Conservation (phyloP, 2,888 invertebrate genomes). For the Palloptera scutellata region DNA sequence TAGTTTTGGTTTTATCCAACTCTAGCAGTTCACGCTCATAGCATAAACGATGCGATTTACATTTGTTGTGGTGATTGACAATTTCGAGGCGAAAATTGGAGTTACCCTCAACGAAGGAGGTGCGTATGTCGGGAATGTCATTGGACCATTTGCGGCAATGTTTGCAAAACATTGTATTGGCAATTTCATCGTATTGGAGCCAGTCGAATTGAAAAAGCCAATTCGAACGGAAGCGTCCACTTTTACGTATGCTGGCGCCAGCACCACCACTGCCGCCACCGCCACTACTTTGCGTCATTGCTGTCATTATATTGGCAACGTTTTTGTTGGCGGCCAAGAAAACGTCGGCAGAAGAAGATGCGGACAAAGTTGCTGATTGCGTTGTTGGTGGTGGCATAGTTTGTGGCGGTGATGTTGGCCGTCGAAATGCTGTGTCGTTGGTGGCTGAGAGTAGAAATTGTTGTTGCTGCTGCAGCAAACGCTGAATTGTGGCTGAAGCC, state of each 20-base stretch:
- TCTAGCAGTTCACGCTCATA: conserved; percentile 65
- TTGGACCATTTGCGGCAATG: conserved; percentile 79
- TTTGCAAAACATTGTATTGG: conserved; percentile 77
- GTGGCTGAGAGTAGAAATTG: conserved; percentile 33
- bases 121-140: conserved; percentile 74
- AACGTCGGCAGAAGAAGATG: no score
- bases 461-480: conserved; percentile 51
- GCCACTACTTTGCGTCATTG: not conserved
- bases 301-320: conserved; percentile 26
- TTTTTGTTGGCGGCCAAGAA: conserved; percentile 11
- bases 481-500: conserved; percentile 43
- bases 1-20: conserved; percentile 32
- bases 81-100: conserved; percentile 80
- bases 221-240: conserved; percentile 72
- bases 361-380: not conserved
- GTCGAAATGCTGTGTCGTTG: conserved; percentile 29
- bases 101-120: conserved; percentile 82
- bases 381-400: conserved; percentile 19
- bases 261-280: conserved; percentile 24
- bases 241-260: conserved; percentile 64
- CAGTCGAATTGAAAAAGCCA: conserved; percentile 78
- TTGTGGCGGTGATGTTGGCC: conserved; percentile 20
- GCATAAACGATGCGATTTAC: conserved; percentile 78
- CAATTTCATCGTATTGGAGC: conserved; percentile 74
- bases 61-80: conserved; percentile 81